Percentiles rank a stretch among this genome's conserved stretches.
Evolutionary conservation across 2,888 invertebrate species (phyloP).

Genomic region (Taphrorychus bicolor): DNA sequence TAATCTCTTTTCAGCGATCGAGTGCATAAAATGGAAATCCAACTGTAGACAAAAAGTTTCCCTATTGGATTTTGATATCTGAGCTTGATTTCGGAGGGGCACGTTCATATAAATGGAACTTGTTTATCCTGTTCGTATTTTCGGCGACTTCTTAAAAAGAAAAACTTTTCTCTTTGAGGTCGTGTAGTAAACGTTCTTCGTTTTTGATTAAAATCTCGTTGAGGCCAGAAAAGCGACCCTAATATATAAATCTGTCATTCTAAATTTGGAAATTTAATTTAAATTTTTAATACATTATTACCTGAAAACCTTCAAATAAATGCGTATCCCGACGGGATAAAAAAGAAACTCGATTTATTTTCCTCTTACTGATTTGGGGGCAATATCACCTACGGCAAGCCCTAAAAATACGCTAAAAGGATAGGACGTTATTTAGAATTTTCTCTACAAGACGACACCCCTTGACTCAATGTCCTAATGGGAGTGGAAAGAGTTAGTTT

Average conservation of each 20-base stretch:
- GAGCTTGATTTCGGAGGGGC: not conserved
- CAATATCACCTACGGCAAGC: not conserved
- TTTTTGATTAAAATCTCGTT: too few relatives aligned
- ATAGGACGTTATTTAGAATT: too few relatives aligned
- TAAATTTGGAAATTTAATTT: not conserved
- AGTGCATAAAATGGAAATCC: not conserved
- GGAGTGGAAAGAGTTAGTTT: too few relatives aligned
- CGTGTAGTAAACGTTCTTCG: too few relatives aligned
- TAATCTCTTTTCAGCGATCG: not conserved
- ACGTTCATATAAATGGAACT: not conserved
- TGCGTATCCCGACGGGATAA: not conserved
- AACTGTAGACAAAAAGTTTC: not conserved
- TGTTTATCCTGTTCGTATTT: too few relatives aligned
- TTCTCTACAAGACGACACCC: too few relatives aligned
- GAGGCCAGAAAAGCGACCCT: too few relatives aligned
- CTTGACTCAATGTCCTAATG: too few relatives aligned
- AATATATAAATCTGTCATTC: not conserved
- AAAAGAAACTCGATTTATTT: not conserved
- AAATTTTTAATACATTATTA: not conserved
- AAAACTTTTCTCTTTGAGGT: too few relatives aligned
- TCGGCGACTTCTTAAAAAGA: too few relatives aligned
- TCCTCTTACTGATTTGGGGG: not conserved
- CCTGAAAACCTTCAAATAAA: not conserved
- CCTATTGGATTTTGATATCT: not conserved
- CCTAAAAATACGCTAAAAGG: too few relatives aligned